Evolutionary conservation across 2,888 invertebrate genomes (phyloP).

Genomic region (Agriotes lineatus): DNA sequence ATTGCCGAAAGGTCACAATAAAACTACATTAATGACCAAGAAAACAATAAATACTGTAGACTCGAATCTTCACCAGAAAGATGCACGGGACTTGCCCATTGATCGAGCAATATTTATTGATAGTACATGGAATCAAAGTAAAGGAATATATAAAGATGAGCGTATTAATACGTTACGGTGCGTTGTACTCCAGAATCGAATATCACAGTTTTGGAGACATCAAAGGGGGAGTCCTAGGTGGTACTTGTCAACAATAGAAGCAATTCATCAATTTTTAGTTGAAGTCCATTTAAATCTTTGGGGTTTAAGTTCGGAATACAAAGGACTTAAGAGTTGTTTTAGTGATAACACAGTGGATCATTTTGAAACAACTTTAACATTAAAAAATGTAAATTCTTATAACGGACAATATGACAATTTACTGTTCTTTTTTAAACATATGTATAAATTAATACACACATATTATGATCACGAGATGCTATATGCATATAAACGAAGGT

Average conservation of each 20-base stretch:
- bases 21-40: constrained; percentile 73
- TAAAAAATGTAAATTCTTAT: constrained; percentile 70
- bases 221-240: constrained; percentile 92
- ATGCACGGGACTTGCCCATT: constrained; percentile 71
- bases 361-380: constrained; percentile 58
- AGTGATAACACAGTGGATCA: constrained; percentile 56
- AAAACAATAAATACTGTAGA: constrained; percentile 21
- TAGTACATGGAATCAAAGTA: constrained; percentile 95
- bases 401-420: constrained; percentile 91
- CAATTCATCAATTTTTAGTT: constrained; percentile 89
- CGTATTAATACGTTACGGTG: constrained; percentile 79
- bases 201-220: constrained; percentile 96
- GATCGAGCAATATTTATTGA: constrained; percentile 89
- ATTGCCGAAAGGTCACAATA: constrained; percentile 73
- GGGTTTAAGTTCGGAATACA: constrained; percentile 74
- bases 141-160: constrained; percentile 86
- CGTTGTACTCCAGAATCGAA: constrained; percentile 83
- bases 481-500: constrained; percentile 83
- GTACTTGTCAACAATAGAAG: constrained; percentile 94
- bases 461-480: constrained; percentile 86
- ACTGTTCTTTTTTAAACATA: constrained; percentile 90
- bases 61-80: constrained; percentile 22
- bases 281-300: constrained; percentile 84
- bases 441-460: constrained; percentile 89
- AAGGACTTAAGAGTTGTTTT: constrained; percentile 65